Base-by-base conservation (phyloP, 2,797 vertebrate species). In the Leptodactylus fallax region DNA sequence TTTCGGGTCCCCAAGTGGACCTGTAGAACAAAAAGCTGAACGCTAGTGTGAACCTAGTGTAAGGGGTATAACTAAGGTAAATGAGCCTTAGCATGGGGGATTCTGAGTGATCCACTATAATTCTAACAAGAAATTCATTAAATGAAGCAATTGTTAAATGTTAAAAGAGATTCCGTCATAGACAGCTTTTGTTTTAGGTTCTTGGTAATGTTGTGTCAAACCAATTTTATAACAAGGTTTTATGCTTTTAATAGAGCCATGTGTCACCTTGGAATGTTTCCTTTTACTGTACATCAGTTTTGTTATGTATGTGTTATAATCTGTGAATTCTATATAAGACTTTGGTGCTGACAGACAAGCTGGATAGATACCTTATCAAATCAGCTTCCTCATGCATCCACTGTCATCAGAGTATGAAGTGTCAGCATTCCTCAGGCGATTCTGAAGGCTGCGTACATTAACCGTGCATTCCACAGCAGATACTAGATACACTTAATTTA, bases 331-430 rank as follows among this genome's bases (percentile, higher is more conserved):
- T 53, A 81, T n/a, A 71, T 25, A 27, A 83, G 49, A 83, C 67
- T 6, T 67, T 51, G 27, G 63, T 36, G 81, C 23, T 88, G 61
- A 85, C 55, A 16, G 82, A 85, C 58, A 84, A 58, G 65, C 51
- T 63, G 53, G 45, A 53, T 65, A 88, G 82, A 72, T 56, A 61
- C 76, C 74, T 76, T 85, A 85, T 85, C 83, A 76, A 13, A 49
- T 74, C 67, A n/a, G 55, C 21, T 67, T 79, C 55, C 36, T 61
- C 16, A 45, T 85, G 36, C 47, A 55, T 71, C 77, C 67, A 36
- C 63, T 88, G 87, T 76, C 77, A 88, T 69, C 13, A 79, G 36
- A 55, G 19, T 63, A 69, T 81, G 83, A 88, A 61, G 36, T 81
- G 63, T 79, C 82, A 80, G 78, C 83, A 88, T 60, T 56, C 17